Percentiles rank a stretch among this genome's conserved stretches.
Evolutionary conservation across 2,797 vertebrate genomes (phyloP).

Genomic region (Protonibea diacanthus): DNA sequence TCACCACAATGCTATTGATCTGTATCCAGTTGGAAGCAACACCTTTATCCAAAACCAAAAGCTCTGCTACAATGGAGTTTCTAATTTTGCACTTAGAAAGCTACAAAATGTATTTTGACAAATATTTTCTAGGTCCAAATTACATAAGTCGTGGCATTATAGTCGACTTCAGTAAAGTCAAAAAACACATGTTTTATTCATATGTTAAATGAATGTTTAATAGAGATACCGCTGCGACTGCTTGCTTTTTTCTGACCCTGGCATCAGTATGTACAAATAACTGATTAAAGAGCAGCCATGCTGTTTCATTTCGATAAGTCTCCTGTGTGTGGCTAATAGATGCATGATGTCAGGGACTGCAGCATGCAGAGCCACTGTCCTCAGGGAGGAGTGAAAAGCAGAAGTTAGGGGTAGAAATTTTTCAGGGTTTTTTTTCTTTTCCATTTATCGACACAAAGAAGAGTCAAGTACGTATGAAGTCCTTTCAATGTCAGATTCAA

Average conservation of each 20-base stretch:
- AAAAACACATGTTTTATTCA: slow-evolving; percentile 13
- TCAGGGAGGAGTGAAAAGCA: slow-evolving; percentile 3
- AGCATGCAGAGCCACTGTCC: slow-evolving; percentile 18
- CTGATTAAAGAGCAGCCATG: slow-evolving; percentile 48
- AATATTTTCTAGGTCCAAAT: not conserved
- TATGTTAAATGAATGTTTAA: slow-evolving; percentile 18
- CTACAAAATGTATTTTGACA: not conserved
- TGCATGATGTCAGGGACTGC: slow-evolving; percentile 37
- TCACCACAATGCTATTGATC: not conserved
- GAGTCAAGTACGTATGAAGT: not conserved
- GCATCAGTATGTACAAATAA: slow-evolving; percentile 2
- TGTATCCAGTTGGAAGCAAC: not conserved
- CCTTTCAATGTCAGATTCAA: not conserved
- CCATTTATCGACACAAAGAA: not conserved
- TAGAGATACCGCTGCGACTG: not conserved
- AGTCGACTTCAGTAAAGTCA: not conserved
- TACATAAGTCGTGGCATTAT: not conserved
- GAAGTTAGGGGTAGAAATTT: not conserved
- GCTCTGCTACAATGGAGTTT: not conserved
- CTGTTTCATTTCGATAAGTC: slow-evolving; percentile 45
- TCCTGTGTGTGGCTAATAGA: slow-evolving; percentile 36
- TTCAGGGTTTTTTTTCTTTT: not conserved
- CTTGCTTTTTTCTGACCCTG: not conserved
- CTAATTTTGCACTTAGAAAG: not conserved
- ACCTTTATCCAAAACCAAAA: not conserved